Base-by-base conservation (phyloP, 2,888 invertebrate genomes). In the Epistrophe grossulariae region DNA sequence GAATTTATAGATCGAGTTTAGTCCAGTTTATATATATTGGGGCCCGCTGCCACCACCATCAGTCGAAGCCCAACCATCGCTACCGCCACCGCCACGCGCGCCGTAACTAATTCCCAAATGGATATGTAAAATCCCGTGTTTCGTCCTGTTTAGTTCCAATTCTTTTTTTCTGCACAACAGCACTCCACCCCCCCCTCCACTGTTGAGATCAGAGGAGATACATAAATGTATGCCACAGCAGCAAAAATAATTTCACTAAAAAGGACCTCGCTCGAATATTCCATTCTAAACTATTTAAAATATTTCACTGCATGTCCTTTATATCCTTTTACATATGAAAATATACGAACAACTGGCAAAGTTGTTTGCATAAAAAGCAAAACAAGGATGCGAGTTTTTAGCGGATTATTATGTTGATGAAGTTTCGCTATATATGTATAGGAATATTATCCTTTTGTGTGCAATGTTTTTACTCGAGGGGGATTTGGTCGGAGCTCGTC, bases 391-490 rank as follows among this genome's bases (percentile, higher is more conserved):
- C 71, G 79, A 87, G 74, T 83, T 87, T 82, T 76, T 79, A 83
- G 74, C 83, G 87, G 79, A 87, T 87, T 83, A 87, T 87, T 87
- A 79, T 85, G 85, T 82, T 85, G 82, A 82, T 85, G 82, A 78
- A 85, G 81, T 85, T 80, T 80, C 60, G 60, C 40, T 60, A 40
- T 40, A 3, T 57, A n/a, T n/a, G 5, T 9, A 19, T 15, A 4
- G 45, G 48, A 72, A 60, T 77, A 80, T 82, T 73, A 82, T 81
- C 81, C 82, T 79, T 85, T 79, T 85, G 79, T 74, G 35, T 74
- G 28, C 66, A 52, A 71, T 43, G 48, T 48, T 71, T 60, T 62
- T 38, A 28, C 43, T 31, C 28, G 40, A 31, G 48, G 40, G 38
- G 45, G n/a, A 43, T 66, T 50, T 50, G 66, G 52, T 66, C n/a